Base-by-base conservation (phyloP, 2,888 invertebrate genomes). In the Fragum sueziense region DNA sequence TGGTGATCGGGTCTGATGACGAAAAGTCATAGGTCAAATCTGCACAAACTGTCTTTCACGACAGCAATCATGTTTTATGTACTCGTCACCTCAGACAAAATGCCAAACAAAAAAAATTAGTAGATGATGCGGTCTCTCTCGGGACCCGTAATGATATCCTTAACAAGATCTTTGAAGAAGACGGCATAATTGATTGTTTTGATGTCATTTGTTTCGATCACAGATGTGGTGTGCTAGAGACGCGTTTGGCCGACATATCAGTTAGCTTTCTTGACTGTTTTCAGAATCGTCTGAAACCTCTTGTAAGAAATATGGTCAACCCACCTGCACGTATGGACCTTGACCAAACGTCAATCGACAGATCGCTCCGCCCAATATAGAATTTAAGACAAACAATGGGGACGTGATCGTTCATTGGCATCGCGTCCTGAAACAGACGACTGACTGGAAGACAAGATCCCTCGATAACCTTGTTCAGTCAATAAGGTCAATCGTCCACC, bases 61-160 rank as follows among this genome's bases (percentile, higher is more conserved):
- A 76, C 33, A 2, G 29, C 25, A 65, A 52, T n/a, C 75, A 75
- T 33, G 31, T 76, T n/a, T 29, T 76, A 7, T 76, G 72, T 41
- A 67, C 70, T 6, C 31, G 62, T 4, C 70, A 70, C 51, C 27
- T 76, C 14, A 17, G 57, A 33, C 25, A 76, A 27, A 76, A 76
- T 25, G 54, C 62, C 14, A 70, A 27, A 25, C 76, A 76, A 41
- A 62, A 47, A 29, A 62, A 47, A 29, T 41, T 76, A n/a, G 34
- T 61, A 27, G 76, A 76, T 61, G 74, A 79, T 41, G 70, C 54
- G 2, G 68, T 80, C 0, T 33, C 27, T 33, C 33, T 34, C 14
- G 41, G 17, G 7, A 59, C 76, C 25, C 31, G 71, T n/a, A 27
- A 70, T 6, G 33, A 51, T 17, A 68, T 84, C 29, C 25, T 78